Evolutionary conservation across 2,113 vertebrate species (phyloP), one percentile per base, ranked within the genome.

Genomic region (Lepidothrix coronata): DNA sequence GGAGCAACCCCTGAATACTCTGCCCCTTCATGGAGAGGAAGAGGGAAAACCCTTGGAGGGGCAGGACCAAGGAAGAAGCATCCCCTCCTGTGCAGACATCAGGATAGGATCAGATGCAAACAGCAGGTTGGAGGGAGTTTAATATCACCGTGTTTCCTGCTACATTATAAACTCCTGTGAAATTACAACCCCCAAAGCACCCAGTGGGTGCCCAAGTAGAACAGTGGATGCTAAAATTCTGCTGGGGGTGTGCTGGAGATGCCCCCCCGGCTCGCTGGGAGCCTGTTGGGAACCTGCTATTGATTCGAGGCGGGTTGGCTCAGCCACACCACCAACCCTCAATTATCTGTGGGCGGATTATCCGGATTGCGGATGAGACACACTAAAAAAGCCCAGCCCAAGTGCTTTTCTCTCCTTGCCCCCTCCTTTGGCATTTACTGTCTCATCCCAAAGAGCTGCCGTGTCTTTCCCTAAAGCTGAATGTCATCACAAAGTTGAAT

Each of bases 291-390:
- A 75, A 78, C 35, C 80, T 75, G 79, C 43, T 39, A 37, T 73
- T 9, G 91, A 4, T 78, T 8, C 1, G 43, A 14, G 55, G 81
- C 5, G 61, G 48, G 6, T n/a, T 85, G 93, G 25, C 93, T 87
- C 80, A 84, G 86, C 89, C 48, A 0, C 73, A 13, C 58, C 17
- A 2, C 12, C 94, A 95, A 70, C 92, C 96, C 82, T 57, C 92
- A 97, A 96, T 96, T 97, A 94, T 11, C 92, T 14, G 94, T 96
- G 94, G 96, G 96, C 2, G 92, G 94, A 94, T 94, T 48, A 89
- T 87, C 93, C 85, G 88, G 96, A 72, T 85, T 90, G 92, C 8
- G 51, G 93, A 81, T 63, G 43, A 82, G 85, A 72, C 6, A 6
- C 77, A 4, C 68, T 0, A 67, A 95, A 95, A 96, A 97, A 84